These are phyloP conservation scores for Lamprotornis superbus DNA, from an alignment of 2,113 vertebrate species.

Conservation along the genomic window DNA sequence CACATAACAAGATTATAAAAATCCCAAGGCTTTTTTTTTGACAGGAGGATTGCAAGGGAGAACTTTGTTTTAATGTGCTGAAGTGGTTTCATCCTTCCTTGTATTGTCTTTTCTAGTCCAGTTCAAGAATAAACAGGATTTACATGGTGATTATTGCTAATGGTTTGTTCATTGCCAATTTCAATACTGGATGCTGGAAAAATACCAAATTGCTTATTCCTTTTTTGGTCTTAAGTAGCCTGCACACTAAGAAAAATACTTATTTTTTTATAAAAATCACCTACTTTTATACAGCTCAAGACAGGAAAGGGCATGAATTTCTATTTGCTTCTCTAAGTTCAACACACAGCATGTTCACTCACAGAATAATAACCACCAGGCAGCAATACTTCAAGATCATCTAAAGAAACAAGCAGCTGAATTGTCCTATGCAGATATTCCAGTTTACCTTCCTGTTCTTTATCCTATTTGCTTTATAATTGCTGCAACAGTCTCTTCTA, in stretches of 20 bases:
- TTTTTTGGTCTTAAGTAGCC: background rate
- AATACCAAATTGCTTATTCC: background rate
- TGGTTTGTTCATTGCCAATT: background rate
- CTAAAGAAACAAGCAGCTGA: background rate
- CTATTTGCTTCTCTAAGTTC: background rate
- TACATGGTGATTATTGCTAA: background rate
- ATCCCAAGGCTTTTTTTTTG: background rate
- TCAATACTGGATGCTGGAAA: background rate
- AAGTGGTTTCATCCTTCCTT: background rate
- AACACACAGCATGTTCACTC: background rate
- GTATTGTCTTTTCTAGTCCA: background rate
- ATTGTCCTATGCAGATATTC: background rate
- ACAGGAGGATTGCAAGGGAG: background rate
- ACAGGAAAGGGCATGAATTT: background rate
- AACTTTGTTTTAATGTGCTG: background rate
- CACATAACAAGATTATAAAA: background rate
- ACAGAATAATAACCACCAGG: background rate
- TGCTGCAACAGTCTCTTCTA: background rate
- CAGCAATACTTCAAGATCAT: background rate
- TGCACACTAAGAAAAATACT: background rate
- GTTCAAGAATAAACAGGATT: background rate
- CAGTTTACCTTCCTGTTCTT: background rate
- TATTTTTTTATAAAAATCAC: background rate
- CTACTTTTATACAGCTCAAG: background rate
- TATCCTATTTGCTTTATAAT: background rate